Evolutionary conservation across 2,113 vertebrate genomes (phyloP).

Genomic region (Catagonus wagneri): DNA sequence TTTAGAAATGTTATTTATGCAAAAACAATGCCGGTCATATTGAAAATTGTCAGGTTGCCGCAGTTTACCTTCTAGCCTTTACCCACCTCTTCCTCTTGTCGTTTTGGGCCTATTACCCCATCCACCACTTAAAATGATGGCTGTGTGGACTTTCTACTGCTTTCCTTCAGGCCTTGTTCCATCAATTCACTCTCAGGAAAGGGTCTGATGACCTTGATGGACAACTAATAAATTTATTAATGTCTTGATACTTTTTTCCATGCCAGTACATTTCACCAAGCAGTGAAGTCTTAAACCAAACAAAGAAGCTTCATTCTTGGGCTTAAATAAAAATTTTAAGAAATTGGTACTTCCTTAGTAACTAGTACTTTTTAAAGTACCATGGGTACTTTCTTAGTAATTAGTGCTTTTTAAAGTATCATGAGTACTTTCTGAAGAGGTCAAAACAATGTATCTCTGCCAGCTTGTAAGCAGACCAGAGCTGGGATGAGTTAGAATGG

Average conservation of each 20-base stretch:
- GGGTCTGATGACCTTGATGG: background rate
- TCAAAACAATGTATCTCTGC: background rate
- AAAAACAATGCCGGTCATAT: background rate
- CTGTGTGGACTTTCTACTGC: background rate
- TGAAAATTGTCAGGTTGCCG: background rate
- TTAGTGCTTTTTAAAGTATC: background rate
- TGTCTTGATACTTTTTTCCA: background rate
- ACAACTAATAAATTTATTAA: background rate
- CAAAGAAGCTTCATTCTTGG: background rate
- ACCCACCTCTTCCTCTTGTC: background rate
- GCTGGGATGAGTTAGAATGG: rapidly evolving
- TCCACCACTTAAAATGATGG: background rate
- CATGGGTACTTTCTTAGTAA: too few species aligned
- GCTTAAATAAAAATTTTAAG: background rate
- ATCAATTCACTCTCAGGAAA: background rate
- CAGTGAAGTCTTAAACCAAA: background rate
- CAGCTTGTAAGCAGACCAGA: rapidly evolving
- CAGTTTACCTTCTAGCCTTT: background rate
- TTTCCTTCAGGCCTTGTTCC: background rate
- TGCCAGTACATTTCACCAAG: background rate
- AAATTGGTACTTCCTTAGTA: background rate
- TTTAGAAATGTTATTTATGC: background rate
- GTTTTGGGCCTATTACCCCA: rapidly evolving
- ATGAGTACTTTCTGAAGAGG: too few species aligned
- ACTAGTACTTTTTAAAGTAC: background rate